Base-by-base conservation (phyloP, 2,888 invertebrate species). In the Clostera curtula region DNA sequence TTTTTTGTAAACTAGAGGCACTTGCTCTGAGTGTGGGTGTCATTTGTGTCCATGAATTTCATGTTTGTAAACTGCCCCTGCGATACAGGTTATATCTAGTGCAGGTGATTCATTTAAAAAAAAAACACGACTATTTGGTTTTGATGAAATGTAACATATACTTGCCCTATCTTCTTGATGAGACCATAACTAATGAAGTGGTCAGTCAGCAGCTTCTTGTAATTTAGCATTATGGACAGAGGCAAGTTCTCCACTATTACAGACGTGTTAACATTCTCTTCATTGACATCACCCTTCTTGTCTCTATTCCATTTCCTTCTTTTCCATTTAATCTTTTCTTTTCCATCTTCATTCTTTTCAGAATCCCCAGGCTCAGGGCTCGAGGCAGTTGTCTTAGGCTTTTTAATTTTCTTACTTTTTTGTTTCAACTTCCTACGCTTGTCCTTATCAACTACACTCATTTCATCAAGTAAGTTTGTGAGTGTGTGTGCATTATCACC, bases 241-340 rank as follows among this genome's bases (percentile, higher is more conserved):
- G 83, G 75, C 17, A 83, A 29, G 30, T 76, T 77, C 24, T 79
- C 76, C 16, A 80, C 51, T 13, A 75, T 45, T 2, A 83, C 49
- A 0, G 66, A 58, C 5, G 52, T 61, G 2, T 40, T 34, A 2
- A 54, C 25, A 8, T 30, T 41, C 0, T 54, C 48, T 3, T 47
- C 49, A 10, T 40, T 49, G 2, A 43, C 25, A 2, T 56, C 58
- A 3, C 55, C 64, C 31, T 70, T 71, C 23, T 49, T 64, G 15
- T 67, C 73, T 34, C 76, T 80, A 31, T 80, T 77, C 79, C 76
- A 80, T 29, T 68, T 76, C 4, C 71, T 57, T 29, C 66, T 75
- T 21, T 55, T 62, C 82, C 79, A 77, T 50, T 72, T 76, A 0
- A 65, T 48, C 30, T 69, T 75, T 32, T 69, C 69, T 40, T 63